Evolutionary conservation across 2,797 vertebrate species (phyloP), one percentile per base, ranked within the genome.

Genomic region (Percopsis omiscomaycus): DNA sequence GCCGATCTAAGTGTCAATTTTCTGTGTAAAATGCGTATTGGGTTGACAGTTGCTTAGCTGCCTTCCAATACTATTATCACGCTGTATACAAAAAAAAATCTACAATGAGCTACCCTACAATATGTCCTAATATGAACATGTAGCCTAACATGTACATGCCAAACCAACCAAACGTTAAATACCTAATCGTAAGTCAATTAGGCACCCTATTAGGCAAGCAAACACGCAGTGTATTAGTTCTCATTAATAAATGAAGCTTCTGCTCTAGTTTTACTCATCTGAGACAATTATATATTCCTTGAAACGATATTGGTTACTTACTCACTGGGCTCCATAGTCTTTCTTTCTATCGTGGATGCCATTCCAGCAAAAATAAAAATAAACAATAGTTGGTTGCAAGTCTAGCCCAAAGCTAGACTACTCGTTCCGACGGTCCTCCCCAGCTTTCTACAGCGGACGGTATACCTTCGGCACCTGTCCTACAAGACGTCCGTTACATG

Each of bases 281-380:
- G 46, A n/a, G 9, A 5, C 29, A 5, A 12, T n/a, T 12, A 11
- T 12, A 11, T 12, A 67, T 13, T 13, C 29, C 10, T 27, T 28
- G 49, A n/a, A 56, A 52, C 48, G 2, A 10, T 2, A 1, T 42
- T 3, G 6, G 50, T 0, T 62, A 96, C 96, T 96, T 86, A 99
- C 96, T 98, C 96, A 45, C 93, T 95, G 55, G 95, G 89, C 75
- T 99, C 97, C 91, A 98, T 80, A 62, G 93, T 96, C 89, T 98
- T 98, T 84, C 96, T 95, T 86, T 98, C 97, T 89, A 98, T 96
- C 70, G 95, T 90, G 69, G 96, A 95, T 87, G 96, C 88, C 97
- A 98, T 98, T 87, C 91, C 76, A 72, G n/a, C 13, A 44, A 1
- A 32, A 32, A 3, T 27, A 42, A 64, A 37, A 30, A 27, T 50